A percentile compares a stretch with the other conserved stretches of the same genome.
Evolutionary conservation across 2,113 vertebrate genomes (phyloP).

Genomic region (Sakesphorus luctuosus): DNA sequence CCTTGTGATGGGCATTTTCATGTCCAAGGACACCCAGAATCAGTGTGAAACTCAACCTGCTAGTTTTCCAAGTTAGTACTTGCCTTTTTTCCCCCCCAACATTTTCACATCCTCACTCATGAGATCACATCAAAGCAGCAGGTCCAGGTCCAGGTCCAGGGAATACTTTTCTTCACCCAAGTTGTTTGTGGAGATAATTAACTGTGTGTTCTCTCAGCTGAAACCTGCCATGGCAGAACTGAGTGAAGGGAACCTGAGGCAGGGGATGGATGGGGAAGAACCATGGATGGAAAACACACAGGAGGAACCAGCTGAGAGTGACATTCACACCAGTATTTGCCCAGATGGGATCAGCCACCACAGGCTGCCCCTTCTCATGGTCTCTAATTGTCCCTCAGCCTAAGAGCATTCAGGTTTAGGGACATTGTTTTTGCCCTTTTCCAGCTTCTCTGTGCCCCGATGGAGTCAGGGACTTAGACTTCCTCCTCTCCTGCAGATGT

Average conservation of each 20-base stretch:
- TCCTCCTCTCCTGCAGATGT: neutral
- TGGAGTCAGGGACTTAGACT: accelerated
- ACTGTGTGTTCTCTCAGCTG: neutral
- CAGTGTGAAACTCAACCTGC: too few relatives aligned
- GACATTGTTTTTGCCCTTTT: neutral
- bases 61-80: neutral
- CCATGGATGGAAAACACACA: accelerated
- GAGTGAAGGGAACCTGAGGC: neutral
- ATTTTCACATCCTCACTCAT: accelerated
- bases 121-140: neutral
- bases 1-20: neutral
- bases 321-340: accelerated
- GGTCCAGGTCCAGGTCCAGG: neutral
- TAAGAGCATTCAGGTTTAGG: neutral
- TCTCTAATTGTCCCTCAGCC: neutral
- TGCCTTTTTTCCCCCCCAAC: accelerated
- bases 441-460: neutral
- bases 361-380: neutral
- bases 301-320: neutral
- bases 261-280: neutral
- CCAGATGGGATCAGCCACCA: neutral
- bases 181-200: neutral
- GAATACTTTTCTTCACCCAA: neutral
- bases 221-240: accelerated
- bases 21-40: too few relatives aligned